phyloP scores from a whole-genome alignment of 2,888 invertebrate species.

The Eristalinus sepulchralis region DNA sequence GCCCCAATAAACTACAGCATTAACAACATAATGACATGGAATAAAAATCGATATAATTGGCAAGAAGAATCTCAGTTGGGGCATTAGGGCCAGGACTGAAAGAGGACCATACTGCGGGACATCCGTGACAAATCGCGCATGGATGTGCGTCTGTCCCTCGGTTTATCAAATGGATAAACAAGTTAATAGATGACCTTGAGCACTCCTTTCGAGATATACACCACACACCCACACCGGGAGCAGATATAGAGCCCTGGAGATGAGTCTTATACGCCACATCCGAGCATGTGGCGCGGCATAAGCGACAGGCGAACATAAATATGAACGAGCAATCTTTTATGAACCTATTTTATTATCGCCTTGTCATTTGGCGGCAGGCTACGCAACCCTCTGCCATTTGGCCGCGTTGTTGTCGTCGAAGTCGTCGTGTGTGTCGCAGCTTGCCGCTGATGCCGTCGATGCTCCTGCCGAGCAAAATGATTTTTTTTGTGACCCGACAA shows the following conservation, averaged over 20 bases:
- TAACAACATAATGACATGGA: slow-evolving; percentile 37
- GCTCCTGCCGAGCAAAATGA: slow-evolving; percentile 19
- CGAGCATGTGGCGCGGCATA: slow-evolving; percentile 6
- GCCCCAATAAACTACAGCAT: slow-evolving; percentile 30
- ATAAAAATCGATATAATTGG: slow-evolving; percentile 50
- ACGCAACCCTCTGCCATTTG: neutral
- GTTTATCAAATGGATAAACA: slow-evolving; percentile 40
- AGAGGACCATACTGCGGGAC: neutral
- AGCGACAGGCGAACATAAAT: slow-evolving; percentile 41
- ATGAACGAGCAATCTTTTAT: slow-evolving; percentile 51
- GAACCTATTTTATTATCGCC: slow-evolving; percentile 50
- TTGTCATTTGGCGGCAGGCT: slow-evolving; percentile 38
- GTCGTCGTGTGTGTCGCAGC: neutral
- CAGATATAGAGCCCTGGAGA: slow-evolving; percentile 22
- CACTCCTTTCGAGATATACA: neutral
- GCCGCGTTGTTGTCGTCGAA: neutral
- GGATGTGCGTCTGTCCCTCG: slow-evolving; percentile 3
- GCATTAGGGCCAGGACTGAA: neutral
- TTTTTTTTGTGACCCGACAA: slow-evolving; percentile 43
- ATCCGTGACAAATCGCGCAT: neutral
- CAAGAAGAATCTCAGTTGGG: neutral
- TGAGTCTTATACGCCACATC: slow-evolving; percentile 5
- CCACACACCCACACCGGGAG: neutral
- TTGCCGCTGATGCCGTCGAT: neutral
- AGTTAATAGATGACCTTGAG: slow-evolving; percentile 47